phyloP scores from a whole-genome alignment of 1,140 invertebrate genomes.

The Panagrolaimus sp. region DNA sequence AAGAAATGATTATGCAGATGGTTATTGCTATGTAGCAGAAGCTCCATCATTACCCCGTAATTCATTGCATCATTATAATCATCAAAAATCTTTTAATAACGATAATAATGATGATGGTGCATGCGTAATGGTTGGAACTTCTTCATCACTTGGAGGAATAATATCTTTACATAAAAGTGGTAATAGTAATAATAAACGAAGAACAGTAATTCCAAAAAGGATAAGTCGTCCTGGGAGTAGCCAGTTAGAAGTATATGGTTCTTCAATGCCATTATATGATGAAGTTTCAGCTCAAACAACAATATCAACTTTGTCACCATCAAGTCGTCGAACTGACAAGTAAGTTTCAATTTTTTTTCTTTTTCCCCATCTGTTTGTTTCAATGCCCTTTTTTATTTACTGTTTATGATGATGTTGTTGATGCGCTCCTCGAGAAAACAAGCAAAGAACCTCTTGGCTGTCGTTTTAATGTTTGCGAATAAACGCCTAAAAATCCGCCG shows the following conservation, averaged over 20 bases:
- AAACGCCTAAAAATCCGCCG: conserved; percentile 5
- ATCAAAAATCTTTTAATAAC: no score
- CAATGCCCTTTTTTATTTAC: conserved; percentile 11
- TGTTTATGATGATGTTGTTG: not conserved
- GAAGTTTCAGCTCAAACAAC: conserved; percentile 13
- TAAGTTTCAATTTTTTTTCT: conserved; percentile 7
- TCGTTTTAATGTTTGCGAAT: conserved; percentile 6
- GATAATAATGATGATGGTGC: not conserved
- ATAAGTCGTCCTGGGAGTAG: not conserved
- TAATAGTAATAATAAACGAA: no score
- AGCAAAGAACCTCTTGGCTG: not conserved
- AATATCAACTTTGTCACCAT: conserved; percentile 1
- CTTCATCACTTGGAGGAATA: not conserved
- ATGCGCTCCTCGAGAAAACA: no score
- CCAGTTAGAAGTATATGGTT: not conserved
- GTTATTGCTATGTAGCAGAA: not conserved
- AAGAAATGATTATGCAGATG: conserved; percentile 6
- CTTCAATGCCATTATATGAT: conserved; percentile 11
- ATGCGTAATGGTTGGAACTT: not conserved
- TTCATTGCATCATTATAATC: not conserved
- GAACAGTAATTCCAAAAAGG: no score
- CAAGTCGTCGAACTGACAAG: conserved; percentile 12
- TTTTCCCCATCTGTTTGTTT: not conserved
- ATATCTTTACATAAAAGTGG: not conserved
- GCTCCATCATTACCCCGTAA: not conserved